Evolutionary conservation across 1,140 invertebrate genomes (phyloP), one percentile per base, ranked within the genome.

Genomic region (Dryas iulia): DNA sequence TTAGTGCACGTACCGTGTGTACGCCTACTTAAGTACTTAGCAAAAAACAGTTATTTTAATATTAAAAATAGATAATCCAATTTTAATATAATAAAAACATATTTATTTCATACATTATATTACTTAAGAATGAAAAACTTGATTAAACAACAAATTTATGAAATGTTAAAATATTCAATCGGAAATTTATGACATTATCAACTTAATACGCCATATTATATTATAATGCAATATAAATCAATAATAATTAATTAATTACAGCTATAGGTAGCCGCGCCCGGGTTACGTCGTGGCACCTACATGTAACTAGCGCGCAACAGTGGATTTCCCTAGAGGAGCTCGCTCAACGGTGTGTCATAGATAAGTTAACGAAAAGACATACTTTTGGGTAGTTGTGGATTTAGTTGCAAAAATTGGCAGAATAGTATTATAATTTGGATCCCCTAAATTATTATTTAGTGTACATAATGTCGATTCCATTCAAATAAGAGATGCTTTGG

Each of bases 231-330:
- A 75, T 73, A 70, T 77, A 77, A 77, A 85, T 87, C 85, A 78
- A 91, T 91, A 79, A 91, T 91, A 89, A 81, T 87, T 91, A 89
- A 91, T 91, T 91, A 91, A 89, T 89, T 91, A 91, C 80, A 79
- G 79, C 72, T 82, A 81, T 79, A 83, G 78, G 77, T 73, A 82
- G 76, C 79, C 83, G 82, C 84, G 78, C 82, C 83, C 76, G 79
- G 72, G 77, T 69, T 77, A 71, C 78, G 74, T 72, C 76, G 79
- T 74, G 77, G 82, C 85, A 84, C 86, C 84, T 74, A 71, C 68
- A 71, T 82, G 83, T 87, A 86, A 90, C 87, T 90, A 89, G 84
- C 85, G 85, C 85, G 86, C 80, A 86, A 87, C 84, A 85, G 73
- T 71, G 84, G 85, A 91, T 91, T 91, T 91, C 89, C 89, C 89